Evolutionary conservation across 92 coral and sea anemone genomes (phyloP).

Genomic region (Porites rus): DNA sequence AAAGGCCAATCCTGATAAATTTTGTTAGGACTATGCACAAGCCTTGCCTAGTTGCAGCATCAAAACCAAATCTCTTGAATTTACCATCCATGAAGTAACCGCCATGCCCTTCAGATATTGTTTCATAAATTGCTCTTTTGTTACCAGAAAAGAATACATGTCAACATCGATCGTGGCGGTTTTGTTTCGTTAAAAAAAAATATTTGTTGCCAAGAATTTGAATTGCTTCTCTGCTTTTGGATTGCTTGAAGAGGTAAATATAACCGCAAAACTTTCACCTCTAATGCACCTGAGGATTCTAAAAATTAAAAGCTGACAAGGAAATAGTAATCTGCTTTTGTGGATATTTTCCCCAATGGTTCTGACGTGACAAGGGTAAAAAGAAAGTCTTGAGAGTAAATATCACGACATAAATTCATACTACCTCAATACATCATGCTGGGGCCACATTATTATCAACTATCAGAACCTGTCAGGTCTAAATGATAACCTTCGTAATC

Average conservation of each 20-base stretch:
- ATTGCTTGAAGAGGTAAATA: background rate
- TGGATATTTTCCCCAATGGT: slow-evolving; percentile 5
- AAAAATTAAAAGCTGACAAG: slow-evolving; percentile 5
- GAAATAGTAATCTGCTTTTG: background rate
- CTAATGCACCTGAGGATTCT: background rate
- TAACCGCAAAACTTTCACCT: background rate
- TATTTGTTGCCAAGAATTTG: background rate
- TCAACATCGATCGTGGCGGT: slow-evolving; percentile 4
- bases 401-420: background rate
- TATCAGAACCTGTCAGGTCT: background rate
- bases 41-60: background rate
- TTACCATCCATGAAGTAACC: background rate
- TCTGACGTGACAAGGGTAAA: background rate
- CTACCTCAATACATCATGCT: background rate
- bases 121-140: background rate
- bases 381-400: background rate
- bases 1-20: background rate
- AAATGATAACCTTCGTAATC: background rate
- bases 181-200: background rate
- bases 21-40: background rate
- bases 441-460: background rate
- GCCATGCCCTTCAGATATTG: background rate
- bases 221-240: background rate
- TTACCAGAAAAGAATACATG: background rate
- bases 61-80: background rate